A percentile compares a stretch with the other conserved stretches of the same genome.
Evolutionary conservation across 35 echinoderm and acorn worm species (phyloP).

Genomic region (Ophiothrix spiculata): DNA sequence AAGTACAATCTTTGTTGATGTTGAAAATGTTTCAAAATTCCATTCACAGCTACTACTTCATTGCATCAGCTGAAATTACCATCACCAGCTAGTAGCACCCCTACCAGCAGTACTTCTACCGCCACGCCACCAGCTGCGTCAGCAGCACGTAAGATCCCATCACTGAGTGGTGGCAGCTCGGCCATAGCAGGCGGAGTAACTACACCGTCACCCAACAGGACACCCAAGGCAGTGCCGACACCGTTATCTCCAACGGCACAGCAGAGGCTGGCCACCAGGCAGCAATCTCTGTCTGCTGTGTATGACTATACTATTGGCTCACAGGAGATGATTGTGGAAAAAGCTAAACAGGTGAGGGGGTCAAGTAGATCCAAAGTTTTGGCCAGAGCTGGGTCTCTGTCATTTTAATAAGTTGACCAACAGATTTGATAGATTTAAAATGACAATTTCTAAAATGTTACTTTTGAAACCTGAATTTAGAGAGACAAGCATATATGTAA

Average conservation of each 20-base stretch:
- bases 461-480: no score
- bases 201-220: constrained; percentile 7
- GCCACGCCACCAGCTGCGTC: neutral
- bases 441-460: no score
- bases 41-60: constrained; percentile 1
- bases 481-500: no score
- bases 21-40: no score
- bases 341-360: constrained; percentile 89
- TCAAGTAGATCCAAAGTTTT: no score
- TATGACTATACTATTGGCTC: constrained; percentile 96
- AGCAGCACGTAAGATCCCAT: neutral
- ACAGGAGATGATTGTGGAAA: constrained; percentile 98
- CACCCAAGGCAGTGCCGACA: constrained; percentile 40
- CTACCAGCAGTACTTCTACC: neutral
- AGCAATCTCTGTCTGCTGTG: constrained; percentile 75
- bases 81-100: neutral
- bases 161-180: neutral
- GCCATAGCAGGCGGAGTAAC: neutral
- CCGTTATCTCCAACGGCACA: constrained; percentile 39
- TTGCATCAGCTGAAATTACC: constrained; percentile 27
- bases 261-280: constrained; percentile 62
- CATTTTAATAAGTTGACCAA: no score
- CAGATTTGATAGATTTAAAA: no score
- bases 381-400: no score
- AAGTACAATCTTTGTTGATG: no score